Evolutionary conservation across 2,797 vertebrate genomes (phyloP).

Genomic region (Melanotaenia nigrans): DNA sequence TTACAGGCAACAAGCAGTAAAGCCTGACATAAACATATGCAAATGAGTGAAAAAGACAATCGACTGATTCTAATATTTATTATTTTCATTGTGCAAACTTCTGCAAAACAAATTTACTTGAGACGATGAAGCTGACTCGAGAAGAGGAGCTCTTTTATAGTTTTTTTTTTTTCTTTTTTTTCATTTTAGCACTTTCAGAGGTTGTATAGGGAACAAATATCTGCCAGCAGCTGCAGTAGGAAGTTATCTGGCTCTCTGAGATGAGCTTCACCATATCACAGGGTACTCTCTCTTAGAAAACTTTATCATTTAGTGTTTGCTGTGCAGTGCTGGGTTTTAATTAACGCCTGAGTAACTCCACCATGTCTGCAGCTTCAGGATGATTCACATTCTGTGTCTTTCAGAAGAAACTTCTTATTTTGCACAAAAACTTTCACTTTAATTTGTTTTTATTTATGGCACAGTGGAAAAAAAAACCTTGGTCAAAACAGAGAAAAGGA

Average conservation of each 20-base stretch:
- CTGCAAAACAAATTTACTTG: too few relatives aligned
- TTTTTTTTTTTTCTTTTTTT: too few relatives aligned
- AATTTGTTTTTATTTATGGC: neutral
- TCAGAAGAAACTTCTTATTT: neutral
- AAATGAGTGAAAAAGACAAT: too few relatives aligned
- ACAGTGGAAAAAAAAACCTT: neutral
- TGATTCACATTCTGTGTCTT: neutral
- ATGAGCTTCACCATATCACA: neutral
- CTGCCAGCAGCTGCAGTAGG: too few relatives aligned
- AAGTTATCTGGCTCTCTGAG: too few relatives aligned
- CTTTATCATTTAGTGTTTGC: neutral
- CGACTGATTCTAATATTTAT: too few relatives aligned
- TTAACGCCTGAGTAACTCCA: neutral
- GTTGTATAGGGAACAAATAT: neutral
- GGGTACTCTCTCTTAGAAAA: neutral
- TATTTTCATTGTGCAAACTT: too few relatives aligned
- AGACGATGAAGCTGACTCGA: neutral
- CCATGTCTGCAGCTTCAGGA: neutral
- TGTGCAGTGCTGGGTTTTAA: neutral
- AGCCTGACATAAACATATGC: neutral
- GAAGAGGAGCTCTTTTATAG: too few relatives aligned
- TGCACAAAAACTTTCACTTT: too few relatives aligned
- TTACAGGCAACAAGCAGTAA: neutral
- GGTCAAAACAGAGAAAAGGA: too few relatives aligned
- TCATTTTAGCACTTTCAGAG: too few relatives aligned